Evolutionary conservation across 2,113 vertebrate species (phyloP), one percentile per base, ranked within the genome.

Genomic region (Oenanthe oenanthe): DNA sequence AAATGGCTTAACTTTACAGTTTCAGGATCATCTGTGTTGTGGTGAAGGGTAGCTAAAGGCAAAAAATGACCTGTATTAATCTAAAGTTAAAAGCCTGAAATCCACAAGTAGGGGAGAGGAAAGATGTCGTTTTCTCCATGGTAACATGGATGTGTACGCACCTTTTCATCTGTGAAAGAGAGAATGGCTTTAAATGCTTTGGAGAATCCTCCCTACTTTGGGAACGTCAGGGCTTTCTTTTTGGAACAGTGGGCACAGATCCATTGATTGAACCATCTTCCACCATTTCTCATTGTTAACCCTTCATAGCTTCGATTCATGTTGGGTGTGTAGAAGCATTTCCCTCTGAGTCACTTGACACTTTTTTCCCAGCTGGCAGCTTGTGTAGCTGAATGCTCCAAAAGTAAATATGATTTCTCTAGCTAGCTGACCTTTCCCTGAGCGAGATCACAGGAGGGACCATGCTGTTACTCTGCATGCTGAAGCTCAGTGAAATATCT

Each of bases 21-120:
- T 93, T 79, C 56, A 88, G 47, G 63, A 25, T 82, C 51, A 70
- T 94, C 82, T 94, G 82, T 95, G 75, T 95, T 93, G 71, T 92
- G 85, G 63, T 76, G 71, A 91, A 91, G 84, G n/a, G 50, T 54
- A 89, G 50, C 77, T 78, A 83, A 85, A 88, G 66, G 92, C 70
- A 76, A 93, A 94, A 95, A 85, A 73, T 88, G 42, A 79, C 92
- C 85, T 94, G 29, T 85, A 92, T 93, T 96, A 92, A 92, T 94
- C 62, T 95, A 66, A 79, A 93, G 78, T 91, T 96, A 89, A 96
- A 95, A 92, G 89, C 62, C 76, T 86, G 83, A 77, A 93, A 90
- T 92, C 68, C 8, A 0, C 78, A 79, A 85, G 81, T 83, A 91
- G 71, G 58, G 53, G 62, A 91, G 78, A 89, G 89, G 74, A 83